Conservation (phyloP, 2,797 vertebrate species). For the Aythya fuligula region DNA sequence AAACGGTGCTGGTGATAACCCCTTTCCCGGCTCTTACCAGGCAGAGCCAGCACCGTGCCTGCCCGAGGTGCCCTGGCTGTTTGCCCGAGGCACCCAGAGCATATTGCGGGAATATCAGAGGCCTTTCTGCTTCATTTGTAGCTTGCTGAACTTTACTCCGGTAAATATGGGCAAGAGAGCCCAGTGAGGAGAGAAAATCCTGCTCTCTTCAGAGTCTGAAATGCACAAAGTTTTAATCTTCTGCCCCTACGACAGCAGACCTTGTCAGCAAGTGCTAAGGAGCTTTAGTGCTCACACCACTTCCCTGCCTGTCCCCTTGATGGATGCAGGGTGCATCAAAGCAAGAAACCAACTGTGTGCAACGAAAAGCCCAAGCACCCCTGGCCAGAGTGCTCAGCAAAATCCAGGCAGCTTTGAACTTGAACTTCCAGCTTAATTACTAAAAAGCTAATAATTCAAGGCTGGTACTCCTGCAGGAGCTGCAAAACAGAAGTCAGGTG, state of each 20-base stretch:
- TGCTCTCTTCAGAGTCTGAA: not conserved
- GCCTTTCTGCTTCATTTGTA: not conserved
- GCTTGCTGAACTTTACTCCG: slow-evolving; percentile 51
- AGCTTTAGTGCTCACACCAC: accelerated
- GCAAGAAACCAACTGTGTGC: not conserved
- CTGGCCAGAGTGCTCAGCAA: not conserved
- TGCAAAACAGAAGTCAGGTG: not conserved
- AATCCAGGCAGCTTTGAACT: not conserved
- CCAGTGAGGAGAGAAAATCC: not conserved
- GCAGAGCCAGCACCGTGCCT: not conserved
- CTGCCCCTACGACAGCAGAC: not conserved
- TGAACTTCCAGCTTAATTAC: not conserved
- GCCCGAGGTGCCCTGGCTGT: not conserved
- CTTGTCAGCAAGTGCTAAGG: accelerated
- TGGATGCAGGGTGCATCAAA: not conserved
- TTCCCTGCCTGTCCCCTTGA: not conserved
- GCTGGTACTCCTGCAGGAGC: not conserved
- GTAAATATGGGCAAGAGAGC: not conserved
- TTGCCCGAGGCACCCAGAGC: not conserved
- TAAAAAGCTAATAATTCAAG: not conserved
- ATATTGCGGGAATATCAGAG: not conserved
- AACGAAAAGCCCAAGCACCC: not conserved
- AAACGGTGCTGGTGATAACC: not conserved
- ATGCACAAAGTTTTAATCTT: not conserved
- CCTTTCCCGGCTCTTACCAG: not conserved